Evolutionary conservation across 2,888 invertebrate genomes (phyloP).

Genomic region (Cotesia congregata): DNA sequence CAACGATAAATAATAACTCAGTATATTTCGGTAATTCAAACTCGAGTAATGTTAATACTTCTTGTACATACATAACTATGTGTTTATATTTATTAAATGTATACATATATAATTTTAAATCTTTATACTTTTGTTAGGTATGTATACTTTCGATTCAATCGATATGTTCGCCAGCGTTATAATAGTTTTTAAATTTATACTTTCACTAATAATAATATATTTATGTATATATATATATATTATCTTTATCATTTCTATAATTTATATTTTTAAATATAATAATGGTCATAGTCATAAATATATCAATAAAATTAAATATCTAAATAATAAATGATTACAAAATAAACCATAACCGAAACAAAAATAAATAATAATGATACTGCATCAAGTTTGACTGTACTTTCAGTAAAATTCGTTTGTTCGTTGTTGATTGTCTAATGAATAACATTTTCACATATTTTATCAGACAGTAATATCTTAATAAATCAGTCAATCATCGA

Average conservation of each 20-base stretch:
- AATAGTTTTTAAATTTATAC: slow-evolving; percentile 35
- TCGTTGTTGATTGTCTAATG: background rate
- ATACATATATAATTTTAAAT: slow-evolving; percentile 13
- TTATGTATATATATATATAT: slow-evolving; percentile 44
- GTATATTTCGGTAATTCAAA: slow-evolving; percentile 20
- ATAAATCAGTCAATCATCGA: slow-evolving; percentile 25
- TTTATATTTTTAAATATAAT: slow-evolving; percentile 17
- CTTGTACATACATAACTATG: slow-evolving; percentile 20
- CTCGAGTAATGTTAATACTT: background rate
- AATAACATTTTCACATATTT: background rate
- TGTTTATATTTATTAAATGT: slow-evolving; percentile 23
- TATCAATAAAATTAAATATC: background rate
- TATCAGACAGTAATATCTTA: slow-evolving; percentile 4
- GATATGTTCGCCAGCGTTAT: slow-evolving; percentile 40
- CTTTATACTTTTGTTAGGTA: slow-evolving; percentile 33
- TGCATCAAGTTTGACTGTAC: too few species aligned
- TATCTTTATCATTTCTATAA: slow-evolving; percentile 16
- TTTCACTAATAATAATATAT: slow-evolving; percentile 28
- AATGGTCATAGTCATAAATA: background rate
- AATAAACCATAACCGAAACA: background rate
- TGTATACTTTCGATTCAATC: slow-evolving; percentile 37
- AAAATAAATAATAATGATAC: background rate
- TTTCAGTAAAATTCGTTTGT: background rate
- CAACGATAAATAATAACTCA: slow-evolving; percentile 13
- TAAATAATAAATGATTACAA: background rate